These are phyloP conservation scores for Andricus curvator DNA, from an alignment of 2,888 invertebrate genomes.

Conservation along the genomic window DNA sequence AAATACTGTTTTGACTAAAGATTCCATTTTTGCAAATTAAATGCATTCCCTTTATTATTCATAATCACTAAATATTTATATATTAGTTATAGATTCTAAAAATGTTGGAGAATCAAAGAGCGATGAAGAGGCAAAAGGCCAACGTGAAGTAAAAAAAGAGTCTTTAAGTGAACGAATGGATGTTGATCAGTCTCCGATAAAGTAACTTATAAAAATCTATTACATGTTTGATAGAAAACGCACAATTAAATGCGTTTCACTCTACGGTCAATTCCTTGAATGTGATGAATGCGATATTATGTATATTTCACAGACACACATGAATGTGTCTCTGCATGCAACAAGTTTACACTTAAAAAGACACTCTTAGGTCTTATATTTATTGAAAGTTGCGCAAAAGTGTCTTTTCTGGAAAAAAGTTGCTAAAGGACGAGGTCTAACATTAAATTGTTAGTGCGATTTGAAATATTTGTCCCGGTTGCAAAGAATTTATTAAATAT, in stretches of 20 bases:
- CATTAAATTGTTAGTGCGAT: conserved; percentile 4
- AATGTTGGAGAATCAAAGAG: not conserved
- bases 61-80: not conserved
- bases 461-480: conserved; percentile 13
- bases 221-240: not conserved
- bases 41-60: not conserved
- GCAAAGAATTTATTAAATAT: conserved; percentile 45
- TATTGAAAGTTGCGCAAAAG: conserved; percentile 8
- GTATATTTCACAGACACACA: conserved; percentile 17
- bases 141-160: conserved; percentile 41
- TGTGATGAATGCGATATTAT: conserved; percentile 25
- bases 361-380: not conserved
- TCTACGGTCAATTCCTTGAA: conserved; percentile 17
- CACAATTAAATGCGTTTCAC: conserved; percentile 10
- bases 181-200: conserved; percentile 62
- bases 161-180: conserved; percentile 62
- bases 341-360: not conserved
- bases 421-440: not conserved
- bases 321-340: conserved; percentile 34
- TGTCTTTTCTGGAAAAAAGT: conserved; percentile 6
- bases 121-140: conserved; percentile 1
- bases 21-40: not conserved
- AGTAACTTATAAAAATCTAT: conserved; percentile 29
- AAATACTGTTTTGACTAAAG: not conserved
- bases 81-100: not conserved